Evolutionary conservation across 2,888 invertebrate species (phyloP).

Genomic region (Spialia ferax): DNA sequence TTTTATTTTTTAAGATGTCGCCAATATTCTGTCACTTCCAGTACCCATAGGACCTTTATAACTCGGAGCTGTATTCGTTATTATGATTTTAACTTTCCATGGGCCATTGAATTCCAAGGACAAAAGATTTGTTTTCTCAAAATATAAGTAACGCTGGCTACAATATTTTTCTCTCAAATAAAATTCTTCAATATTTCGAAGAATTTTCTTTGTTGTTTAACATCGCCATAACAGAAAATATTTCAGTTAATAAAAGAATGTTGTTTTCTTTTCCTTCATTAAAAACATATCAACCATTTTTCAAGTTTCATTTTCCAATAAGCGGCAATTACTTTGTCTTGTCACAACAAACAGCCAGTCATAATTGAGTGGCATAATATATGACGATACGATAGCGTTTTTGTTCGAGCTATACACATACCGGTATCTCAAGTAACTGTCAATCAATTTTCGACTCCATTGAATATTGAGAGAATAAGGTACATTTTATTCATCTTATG

Average conservation of each 20-base stretch:
- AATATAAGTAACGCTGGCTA: slow-evolving; percentile 54
- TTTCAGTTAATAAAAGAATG: slow-evolving; percentile 2
- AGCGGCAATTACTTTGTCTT: too few species aligned
- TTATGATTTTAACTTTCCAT: slow-evolving; percentile 64
- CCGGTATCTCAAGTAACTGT: too few species aligned
- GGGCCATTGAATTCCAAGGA: slow-evolving; percentile 66
- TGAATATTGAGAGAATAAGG: too few species aligned
- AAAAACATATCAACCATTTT: background rate
- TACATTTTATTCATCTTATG: too few species aligned
- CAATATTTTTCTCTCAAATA: slow-evolving; percentile 44
- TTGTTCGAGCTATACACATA: too few species aligned
- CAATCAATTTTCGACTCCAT: too few species aligned
- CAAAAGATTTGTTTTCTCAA: slow-evolving; percentile 63
- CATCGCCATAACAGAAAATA: background rate
- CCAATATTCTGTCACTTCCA: background rate
- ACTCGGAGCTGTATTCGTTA: background rate
- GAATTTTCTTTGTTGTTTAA: slow-evolving; percentile 17
- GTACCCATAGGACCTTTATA: background rate
- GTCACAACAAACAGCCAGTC: too few species aligned
- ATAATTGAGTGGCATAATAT: background rate
- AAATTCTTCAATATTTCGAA: slow-evolving; percentile 27
- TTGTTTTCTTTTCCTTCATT: background rate
- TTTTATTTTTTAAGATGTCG: background rate
- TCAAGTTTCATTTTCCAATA: background rate
- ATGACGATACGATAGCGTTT: too few species aligned